Evolutionary conservation across 2,888 invertebrate genomes (phyloP).

Genomic region (Netelia virgata): DNA sequence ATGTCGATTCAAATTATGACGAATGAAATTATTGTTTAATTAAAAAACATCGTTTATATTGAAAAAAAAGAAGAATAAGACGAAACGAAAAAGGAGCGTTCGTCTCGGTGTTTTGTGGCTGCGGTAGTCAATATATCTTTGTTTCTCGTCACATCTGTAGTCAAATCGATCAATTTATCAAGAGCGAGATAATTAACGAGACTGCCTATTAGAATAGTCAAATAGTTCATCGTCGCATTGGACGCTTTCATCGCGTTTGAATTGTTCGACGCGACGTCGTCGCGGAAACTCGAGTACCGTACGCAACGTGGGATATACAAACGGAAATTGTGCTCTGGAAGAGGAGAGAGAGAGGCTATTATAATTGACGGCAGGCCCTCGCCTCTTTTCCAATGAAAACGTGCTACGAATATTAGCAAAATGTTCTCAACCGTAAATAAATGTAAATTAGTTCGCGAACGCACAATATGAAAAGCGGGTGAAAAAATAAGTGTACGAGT

Average conservation of each 20-base stretch:
- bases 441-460: constrained; percentile 3
- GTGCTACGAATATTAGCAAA: constrained; percentile 9
- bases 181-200: constrained; percentile 48
- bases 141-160: constrained; percentile 54
- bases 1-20: too few relatives aligned
- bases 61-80: background rate
- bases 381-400: constrained; percentile 1
- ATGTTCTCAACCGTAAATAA: constrained; percentile 6
- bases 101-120: background rate
- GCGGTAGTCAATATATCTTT: constrained; percentile 13
- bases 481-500: background rate
- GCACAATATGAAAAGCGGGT: background rate
- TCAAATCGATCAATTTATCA: constrained; percentile 48
- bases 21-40: too few relatives aligned
- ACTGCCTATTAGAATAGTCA: constrained; percentile 33
- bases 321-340: constrained; percentile 31
- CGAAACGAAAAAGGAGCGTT: constrained; percentile 17
- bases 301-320: constrained; percentile 21
- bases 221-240: constrained; percentile 28
- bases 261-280: constrained; percentile 27
- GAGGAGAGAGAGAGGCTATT: constrained; percentile 19
- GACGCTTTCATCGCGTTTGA: constrained; percentile 33
- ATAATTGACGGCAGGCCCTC: constrained; percentile 24
- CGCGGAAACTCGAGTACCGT: constrained; percentile 16
- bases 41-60: too few relatives aligned